These are phyloP conservation scores for Argopecten irradians DNA, from an alignment of 1,140 invertebrate genomes.

Conservation along the genomic window DNA sequence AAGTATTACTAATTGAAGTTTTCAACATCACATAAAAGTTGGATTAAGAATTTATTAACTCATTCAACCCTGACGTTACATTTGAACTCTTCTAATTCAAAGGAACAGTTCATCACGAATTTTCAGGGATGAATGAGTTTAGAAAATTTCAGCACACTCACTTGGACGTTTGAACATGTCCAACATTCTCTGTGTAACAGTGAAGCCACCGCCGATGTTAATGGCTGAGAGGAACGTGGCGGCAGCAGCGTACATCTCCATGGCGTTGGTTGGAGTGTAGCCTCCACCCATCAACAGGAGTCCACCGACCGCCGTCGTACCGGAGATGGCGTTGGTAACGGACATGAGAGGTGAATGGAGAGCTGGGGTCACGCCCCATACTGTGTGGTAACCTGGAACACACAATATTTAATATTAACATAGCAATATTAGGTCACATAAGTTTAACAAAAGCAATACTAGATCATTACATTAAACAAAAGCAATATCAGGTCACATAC, in stretches of 20 bases:
- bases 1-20: too few relatives aligned
- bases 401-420: neutral
- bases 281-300: constrained; percentile 89
- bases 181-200: constrained; percentile 93
- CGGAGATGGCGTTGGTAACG: constrained; percentile 94
- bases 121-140: too few relatives aligned
- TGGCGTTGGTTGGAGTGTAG: constrained; percentile 83
- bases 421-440: too few relatives aligned
- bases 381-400: constrained; percentile 87
- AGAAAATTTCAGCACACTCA: too few relatives aligned
- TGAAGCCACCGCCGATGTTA: constrained; percentile 94
- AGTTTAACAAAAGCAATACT: too few relatives aligned
- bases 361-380: constrained; percentile 94
- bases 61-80: too few relatives aligned
- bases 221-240: constrained; percentile 93
- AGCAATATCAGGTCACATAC: too few relatives aligned
- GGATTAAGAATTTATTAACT: too few relatives aligned
- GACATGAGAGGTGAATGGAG: constrained; percentile 95
- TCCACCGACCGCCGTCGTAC: constrained; percentile 93
- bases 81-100: too few relatives aligned
- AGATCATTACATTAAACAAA: too few relatives aligned
- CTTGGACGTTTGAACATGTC: constrained; percentile 92
- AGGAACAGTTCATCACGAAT: too few relatives aligned
- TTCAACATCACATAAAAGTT: neutral
- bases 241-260: constrained; percentile 84